A percentile compares a stretch with the other conserved stretches of the same genome.
These are phyloP conservation scores for Arge pagana DNA, from an alignment of 2,888 invertebrate species.

Conservation along the genomic window DNA sequence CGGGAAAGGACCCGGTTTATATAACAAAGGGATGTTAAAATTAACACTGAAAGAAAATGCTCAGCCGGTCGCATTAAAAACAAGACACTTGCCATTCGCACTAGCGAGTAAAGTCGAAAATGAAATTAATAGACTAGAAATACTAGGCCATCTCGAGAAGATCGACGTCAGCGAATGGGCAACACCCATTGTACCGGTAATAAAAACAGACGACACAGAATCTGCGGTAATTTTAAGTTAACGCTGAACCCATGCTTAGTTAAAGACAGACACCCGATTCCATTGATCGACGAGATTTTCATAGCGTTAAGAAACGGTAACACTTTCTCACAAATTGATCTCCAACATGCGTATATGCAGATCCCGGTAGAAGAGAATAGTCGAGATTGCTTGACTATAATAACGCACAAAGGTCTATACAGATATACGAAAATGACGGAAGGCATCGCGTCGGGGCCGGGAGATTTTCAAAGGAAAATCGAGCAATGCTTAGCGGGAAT, in stretches of 20 bases:
- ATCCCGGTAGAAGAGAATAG: constrained; percentile 14
- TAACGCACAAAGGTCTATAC: constrained; percentile 12
- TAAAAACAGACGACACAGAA: constrained; percentile 36
- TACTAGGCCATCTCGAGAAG: constrained; percentile 32
- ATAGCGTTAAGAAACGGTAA: not conserved
- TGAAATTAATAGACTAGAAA: constrained; percentile 25
- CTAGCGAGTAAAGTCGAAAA: constrained; percentile 22
- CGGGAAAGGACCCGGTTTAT: not conserved
- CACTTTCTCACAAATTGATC: constrained; percentile 17
- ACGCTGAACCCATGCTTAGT: not conserved
- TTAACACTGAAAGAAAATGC: constrained; percentile 30
- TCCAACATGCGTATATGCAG: constrained; percentile 27
- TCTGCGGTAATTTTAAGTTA: constrained; percentile 39
- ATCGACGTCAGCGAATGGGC: constrained; percentile 42
- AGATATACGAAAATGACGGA: constrained; percentile 8
- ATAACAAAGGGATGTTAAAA: constrained; percentile 27
- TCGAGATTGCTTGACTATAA: constrained; percentile 22
- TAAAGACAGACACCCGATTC: not conserved
- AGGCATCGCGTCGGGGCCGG: constrained; percentile 31
- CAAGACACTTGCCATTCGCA: constrained; percentile 36
- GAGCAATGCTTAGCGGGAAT: constrained; percentile 34
- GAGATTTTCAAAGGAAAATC: constrained; percentile 39
- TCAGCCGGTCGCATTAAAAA: constrained; percentile 33
- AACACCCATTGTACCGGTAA: constrained; percentile 45
- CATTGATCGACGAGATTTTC: constrained; percentile 2